Evolutionary conservation across 1,140 invertebrate genomes (phyloP).

Genomic region (Penaeus chinensis): DNA sequence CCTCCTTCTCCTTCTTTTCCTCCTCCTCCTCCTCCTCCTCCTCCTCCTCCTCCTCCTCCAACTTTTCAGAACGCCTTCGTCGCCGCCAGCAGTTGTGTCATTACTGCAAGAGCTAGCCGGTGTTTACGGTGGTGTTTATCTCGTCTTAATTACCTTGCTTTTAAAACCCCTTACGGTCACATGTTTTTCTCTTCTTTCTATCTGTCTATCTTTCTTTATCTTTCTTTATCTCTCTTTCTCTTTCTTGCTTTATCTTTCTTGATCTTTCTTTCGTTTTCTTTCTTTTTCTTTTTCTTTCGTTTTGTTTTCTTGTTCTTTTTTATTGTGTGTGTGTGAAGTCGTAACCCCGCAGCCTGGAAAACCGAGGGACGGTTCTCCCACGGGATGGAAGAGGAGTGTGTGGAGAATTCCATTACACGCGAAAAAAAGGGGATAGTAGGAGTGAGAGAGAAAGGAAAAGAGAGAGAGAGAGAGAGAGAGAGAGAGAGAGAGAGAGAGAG

Average conservation of each 20-base stretch:
- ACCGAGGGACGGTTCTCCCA: not conserved
- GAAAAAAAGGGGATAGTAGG: not conserved
- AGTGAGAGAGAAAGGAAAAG: not conserved
- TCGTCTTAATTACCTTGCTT: too few species aligned
- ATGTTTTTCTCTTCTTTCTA: too few species aligned
- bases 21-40: not conserved
- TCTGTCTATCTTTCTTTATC: too few species aligned
- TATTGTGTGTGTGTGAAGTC: not conserved
- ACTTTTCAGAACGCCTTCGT: not conserved
- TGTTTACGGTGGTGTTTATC: too few species aligned
- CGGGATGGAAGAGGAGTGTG: not conserved
- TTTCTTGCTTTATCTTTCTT: too few species aligned
- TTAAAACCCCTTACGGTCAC: too few species aligned
- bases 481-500: constrained; percentile 9
- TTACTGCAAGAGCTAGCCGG: too few species aligned
- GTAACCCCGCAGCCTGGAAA: not conserved
- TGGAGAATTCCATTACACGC: not conserved
- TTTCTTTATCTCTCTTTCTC: too few species aligned
- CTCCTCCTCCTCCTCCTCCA: not conserved
- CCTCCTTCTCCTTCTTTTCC: not conserved
- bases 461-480: not conserved
- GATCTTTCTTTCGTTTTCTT: too few species aligned
- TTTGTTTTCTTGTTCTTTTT: not conserved
- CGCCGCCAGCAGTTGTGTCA: not conserved
- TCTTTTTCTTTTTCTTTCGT: too few species aligned